Evolutionary conservation across 2,888 invertebrate genomes (phyloP).

Genomic region (Nemapogon koenigi): DNA sequence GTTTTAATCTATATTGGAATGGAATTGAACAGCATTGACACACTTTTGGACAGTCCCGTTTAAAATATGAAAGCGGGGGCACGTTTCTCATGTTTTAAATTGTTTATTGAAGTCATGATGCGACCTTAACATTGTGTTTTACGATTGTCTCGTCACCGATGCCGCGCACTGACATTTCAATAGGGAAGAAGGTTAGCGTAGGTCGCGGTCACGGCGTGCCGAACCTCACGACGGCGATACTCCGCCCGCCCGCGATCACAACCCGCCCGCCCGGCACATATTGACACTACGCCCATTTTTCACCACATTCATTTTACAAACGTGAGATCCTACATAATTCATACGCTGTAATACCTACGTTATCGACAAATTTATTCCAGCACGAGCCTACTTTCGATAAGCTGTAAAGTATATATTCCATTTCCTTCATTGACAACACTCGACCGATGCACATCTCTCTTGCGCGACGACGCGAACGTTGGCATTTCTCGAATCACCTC

Average conservation of each 20-base stretch:
- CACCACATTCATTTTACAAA: conserved; percentile 26
- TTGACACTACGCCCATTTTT: conserved; percentile 25
- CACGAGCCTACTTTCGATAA: conserved; percentile 30
- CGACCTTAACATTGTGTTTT: conserved; percentile 63
- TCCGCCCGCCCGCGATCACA: background rate
- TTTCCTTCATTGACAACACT: conserved; percentile 27
- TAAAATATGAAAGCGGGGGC: conserved; percentile 42
- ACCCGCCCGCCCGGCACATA: no score
- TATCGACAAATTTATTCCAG: background rate
- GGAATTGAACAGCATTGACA: conserved; percentile 28
- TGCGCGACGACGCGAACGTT: conserved; percentile 21
- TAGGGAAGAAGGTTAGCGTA: conserved; percentile 56
- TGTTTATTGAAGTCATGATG: conserved; percentile 63
- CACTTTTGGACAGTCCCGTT: conserved; percentile 50
- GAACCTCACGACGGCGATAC: conserved; percentile 36
- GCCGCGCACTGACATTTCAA: conserved; percentile 60
- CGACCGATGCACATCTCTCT: conserved; percentile 31
- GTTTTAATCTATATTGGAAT: no score
- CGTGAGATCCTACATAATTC: no score
- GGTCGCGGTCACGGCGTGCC: conserved; percentile 58
- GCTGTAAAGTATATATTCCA: conserved; percentile 28
- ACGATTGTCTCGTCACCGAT: conserved; percentile 60
- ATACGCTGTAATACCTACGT: conserved; percentile 13
- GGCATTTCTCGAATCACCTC: conserved; percentile 39
- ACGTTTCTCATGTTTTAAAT: conserved; percentile 58